These are phyloP conservation scores for Homarus gammarus DNA, from an alignment of 2,888 invertebrate species.

Conservation along the genomic window DNA sequence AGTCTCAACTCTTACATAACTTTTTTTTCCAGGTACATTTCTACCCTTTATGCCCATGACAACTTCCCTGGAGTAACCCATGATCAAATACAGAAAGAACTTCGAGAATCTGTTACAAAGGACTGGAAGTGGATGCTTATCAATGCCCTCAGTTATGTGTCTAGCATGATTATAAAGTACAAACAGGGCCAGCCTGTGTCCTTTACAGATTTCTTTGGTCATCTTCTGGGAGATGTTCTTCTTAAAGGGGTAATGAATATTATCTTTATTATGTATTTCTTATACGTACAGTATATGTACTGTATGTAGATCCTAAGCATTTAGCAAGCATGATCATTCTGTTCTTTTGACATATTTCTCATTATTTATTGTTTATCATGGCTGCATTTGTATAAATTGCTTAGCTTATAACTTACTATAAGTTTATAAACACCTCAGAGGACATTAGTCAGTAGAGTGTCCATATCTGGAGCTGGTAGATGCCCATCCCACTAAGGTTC, in stretches of 20 bases:
- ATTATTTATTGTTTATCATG: background rate
- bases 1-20: too few species aligned
- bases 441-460: too few species aligned
- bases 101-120: constrained; percentile 79
- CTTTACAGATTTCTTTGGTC: constrained; percentile 81
- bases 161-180: constrained; percentile 78
- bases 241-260: constrained; percentile 78
- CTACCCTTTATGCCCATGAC: constrained; percentile 80
- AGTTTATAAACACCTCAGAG: too few species aligned
- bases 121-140: constrained; percentile 78
- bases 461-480: too few species aligned
- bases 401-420: too few species aligned
- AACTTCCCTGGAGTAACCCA: constrained; percentile 79
- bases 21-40: constrained; percentile 79
- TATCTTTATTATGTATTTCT: background rate
- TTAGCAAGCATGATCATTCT: background rate
- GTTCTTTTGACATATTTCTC: background rate
- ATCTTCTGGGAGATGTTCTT: constrained; percentile 80
- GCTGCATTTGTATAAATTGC: too few species aligned
- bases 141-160: constrained; percentile 64
- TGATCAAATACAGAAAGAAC: constrained; percentile 79
- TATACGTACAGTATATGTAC: background rate
- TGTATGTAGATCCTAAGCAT: too few species aligned
- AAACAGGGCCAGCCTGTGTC: constrained; percentile 80
- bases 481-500: too few species aligned